A percentile compares a stretch with the other conserved stretches of the same genome.
Conservation (phyloP, 2,888 invertebrate species). For the Trileptium ribeirensis region DNA sequence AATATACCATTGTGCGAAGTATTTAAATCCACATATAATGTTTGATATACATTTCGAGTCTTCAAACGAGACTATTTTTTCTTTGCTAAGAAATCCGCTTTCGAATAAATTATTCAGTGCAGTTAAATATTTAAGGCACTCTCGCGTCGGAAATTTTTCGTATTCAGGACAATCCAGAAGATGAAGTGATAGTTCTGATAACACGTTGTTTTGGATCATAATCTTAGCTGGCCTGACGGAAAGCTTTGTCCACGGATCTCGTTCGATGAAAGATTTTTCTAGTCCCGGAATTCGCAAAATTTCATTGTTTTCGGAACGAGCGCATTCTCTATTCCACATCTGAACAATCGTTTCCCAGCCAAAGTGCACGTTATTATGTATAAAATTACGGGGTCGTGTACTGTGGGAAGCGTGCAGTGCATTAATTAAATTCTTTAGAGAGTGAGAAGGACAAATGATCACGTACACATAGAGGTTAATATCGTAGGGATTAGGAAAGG, state of each 20-base stretch:
- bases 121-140: not conserved
- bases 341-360: constrained; percentile 2
- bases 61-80: not conserved
- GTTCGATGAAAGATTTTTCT: not conserved
- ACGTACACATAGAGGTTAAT: not conserved
- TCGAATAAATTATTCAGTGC: not conserved
- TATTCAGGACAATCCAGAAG: too few relatives aligned
- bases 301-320: not conserved
- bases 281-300: not conserved
- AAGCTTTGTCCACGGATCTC: constrained; percentile 15
- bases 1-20: constrained; percentile 2
- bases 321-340: not conserved
- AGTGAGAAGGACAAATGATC: constrained; percentile 8
- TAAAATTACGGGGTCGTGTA: not conserved
- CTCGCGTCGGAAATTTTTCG: too few relatives aligned
- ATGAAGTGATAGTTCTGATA: constrained; percentile 4
- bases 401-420: not conserved
- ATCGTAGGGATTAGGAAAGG: not conserved
- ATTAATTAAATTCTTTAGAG: constrained; percentile 5
- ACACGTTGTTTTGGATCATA: not conserved
- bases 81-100: not conserved
- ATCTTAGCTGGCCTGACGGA: constrained; percentile 9
- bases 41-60: not conserved
- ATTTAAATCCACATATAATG: constrained; percentile 4
- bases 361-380: not conserved